Percentiles rank a stretch among this genome's conserved stretches.
Conservation (phyloP, 2,113 vertebrate genomes). For the Gobius niger region DNA sequence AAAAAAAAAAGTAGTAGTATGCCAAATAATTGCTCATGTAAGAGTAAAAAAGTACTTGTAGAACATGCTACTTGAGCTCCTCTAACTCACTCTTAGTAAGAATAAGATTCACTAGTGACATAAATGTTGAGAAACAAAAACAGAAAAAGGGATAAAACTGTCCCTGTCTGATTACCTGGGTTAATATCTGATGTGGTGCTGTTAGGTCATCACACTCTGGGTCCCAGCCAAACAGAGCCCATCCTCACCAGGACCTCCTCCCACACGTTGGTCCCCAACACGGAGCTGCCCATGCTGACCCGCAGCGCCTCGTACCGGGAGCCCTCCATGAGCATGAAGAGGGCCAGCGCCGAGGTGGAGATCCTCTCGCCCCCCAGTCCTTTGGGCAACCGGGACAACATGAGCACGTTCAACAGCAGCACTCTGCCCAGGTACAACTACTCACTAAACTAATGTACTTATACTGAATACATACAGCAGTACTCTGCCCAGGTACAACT, state of each 20-base stretch:
- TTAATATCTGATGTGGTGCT: background rate
- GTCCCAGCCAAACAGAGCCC: constrained; percentile 78
- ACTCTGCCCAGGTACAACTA: constrained; percentile 81
- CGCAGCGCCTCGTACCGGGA: constrained; percentile 84
- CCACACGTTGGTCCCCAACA: constrained; percentile 54
- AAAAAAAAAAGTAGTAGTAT: no score
- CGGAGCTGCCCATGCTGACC: constrained; percentile 62
- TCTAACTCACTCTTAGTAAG: no score
- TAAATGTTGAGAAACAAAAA: no score
- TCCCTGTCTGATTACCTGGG: no score
- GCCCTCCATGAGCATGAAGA: constrained; percentile 81
- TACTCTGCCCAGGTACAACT: constrained; percentile 81
- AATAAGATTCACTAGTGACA: no score
- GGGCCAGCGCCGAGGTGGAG: constrained; percentile 93
- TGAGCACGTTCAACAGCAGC: constrained; percentile 98
- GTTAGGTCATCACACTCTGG: constrained; percentile 73
- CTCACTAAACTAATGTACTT: background rate
- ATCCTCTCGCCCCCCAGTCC: constrained; percentile 91
- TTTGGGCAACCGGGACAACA: constrained; percentile 89
- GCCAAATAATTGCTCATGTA: no score
- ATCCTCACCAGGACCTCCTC: constrained; percentile 74
- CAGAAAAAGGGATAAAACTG: no score
- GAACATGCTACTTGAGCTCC: no score
- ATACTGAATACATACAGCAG: constrained; percentile 76
- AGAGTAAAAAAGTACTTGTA: no score